Base-by-base conservation (phyloP, 2,113 vertebrate genomes). In the Delphinapterus leucas region DNA sequence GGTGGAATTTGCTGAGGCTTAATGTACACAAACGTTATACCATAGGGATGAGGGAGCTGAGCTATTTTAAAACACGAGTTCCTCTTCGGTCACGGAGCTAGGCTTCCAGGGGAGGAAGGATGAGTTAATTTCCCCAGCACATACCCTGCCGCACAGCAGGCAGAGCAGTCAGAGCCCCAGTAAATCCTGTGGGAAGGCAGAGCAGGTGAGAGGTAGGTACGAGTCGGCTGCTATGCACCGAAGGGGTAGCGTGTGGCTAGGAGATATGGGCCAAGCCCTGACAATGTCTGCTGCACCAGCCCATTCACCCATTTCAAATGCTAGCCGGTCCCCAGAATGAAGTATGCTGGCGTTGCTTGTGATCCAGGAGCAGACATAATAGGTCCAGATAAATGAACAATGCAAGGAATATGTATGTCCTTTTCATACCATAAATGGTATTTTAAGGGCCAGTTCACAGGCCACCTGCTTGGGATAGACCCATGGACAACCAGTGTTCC, bases 181-280 rank as follows among this genome's bases (percentile, higher is more conserved):
- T 28, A 67, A 18, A 6, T 17, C 26, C 28, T 17, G 15, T 1
- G 23, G 49, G 73, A 44, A 53, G 61, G 47, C 60, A 4, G 28
- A 8, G 1, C 20, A 7, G 33, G 28, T 10, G 33, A 65, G 18
- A 8, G 47, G 9, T 53, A 53, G 44, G 49, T 3, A 7, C 18
- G 36, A 49, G 20, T 60, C 6, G 12, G 47, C 73, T 13, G 0
- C 14, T 5, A 2, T 53, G 65, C 23, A 1, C 79, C 14, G 3
- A 80, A 23, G 33, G 33, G 49, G 65, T 5, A 41, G 53, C 26
- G 1, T 8, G 21, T 8, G 33, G 3, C n/a, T 31, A 11, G 61
- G 11, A 31, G 17, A 60, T 2, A 0, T 0, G 15, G 63, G 15
- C 71, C 2, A 0, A 13, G 55, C 10, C 0, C 28, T 28, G 38